Conservation (phyloP, 2,113 vertebrate species). For the Planiliza haematocheilus region DNA sequence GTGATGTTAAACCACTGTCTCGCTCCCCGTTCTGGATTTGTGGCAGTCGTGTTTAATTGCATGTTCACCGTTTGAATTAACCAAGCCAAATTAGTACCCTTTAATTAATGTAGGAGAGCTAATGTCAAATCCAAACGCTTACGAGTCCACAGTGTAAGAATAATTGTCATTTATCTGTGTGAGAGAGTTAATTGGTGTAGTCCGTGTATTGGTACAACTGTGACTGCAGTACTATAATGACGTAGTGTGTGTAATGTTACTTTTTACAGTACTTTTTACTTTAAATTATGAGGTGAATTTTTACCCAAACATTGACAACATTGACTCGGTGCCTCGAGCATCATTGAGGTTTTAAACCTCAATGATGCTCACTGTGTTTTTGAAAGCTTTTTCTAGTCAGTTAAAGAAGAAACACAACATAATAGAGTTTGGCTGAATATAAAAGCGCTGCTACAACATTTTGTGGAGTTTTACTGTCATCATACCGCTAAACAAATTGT, state of each 20-base stretch:
- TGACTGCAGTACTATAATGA: background rate
- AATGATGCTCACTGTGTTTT: too few relatives aligned
- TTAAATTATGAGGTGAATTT: too few relatives aligned
- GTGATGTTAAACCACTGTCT: conserved; percentile 17
- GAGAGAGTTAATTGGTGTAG: background rate
- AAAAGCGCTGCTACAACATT: too few relatives aligned
- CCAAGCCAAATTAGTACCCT: background rate
- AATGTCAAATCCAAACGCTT: conserved; percentile 1
- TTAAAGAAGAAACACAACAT: too few relatives aligned
- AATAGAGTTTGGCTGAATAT: too few relatives aligned
- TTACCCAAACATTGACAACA: too few relatives aligned
- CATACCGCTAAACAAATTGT: too few relatives aligned
- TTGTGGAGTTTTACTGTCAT: too few relatives aligned
- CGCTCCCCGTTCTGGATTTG: conserved; percentile 19
- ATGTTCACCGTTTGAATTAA: conserved; percentile 13
- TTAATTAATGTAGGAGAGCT: background rate
- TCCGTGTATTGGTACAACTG: background rate
- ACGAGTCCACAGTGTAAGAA: conserved; percentile 7
- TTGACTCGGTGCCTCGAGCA: too few relatives aligned
- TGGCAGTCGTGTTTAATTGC: conserved; percentile 13
- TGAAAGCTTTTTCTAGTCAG: too few relatives aligned
- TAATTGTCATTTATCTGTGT: background rate
- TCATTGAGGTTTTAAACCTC: too few relatives aligned
- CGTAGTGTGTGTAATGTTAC: background rate
- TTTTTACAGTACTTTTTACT: too few relatives aligned